phyloP scores from a whole-genome alignment of 2,888 invertebrate species.

The Tridacna crocea region DNA sequence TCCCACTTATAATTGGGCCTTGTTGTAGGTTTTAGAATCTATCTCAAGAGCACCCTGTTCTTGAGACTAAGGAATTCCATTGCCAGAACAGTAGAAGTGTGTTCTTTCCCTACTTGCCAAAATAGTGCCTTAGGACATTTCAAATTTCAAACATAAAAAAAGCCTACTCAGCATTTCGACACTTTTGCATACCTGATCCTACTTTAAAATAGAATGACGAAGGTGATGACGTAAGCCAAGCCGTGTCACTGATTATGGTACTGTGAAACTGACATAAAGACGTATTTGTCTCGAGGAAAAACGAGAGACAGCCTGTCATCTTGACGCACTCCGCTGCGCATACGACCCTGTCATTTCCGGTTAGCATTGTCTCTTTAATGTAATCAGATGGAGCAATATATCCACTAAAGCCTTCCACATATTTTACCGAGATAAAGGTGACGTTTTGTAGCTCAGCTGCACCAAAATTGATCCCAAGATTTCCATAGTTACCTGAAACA shows the following conservation, averaged over 20 bases:
- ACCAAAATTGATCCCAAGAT: too few species aligned
- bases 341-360: background rate
- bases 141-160: too few species aligned
- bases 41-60: too few species aligned
- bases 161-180: background rate
- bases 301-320: background rate
- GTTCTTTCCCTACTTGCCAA: background rate
- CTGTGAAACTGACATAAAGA: background rate
- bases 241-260: background rate
- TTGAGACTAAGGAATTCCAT: background rate
- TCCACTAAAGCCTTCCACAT: background rate
- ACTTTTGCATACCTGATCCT: background rate
- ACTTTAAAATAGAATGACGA: background rate
- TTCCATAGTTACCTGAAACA: too few species aligned
- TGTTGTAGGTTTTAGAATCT: background rate
- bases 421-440: too few species aligned
- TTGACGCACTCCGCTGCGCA: background rate
- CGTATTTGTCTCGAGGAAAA: conserved; percentile 1
- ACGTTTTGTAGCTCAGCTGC: too few species aligned
- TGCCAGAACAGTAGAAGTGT: background rate
- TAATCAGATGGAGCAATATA: background rate
- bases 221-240: background rate
- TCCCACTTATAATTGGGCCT: background rate
- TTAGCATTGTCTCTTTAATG: background rate
- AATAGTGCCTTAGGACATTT: too few species aligned